These are phyloP conservation scores for Oenanthe oenanthe DNA, from an alignment of 2,113 vertebrate genomes.

Conservation along the genomic window DNA sequence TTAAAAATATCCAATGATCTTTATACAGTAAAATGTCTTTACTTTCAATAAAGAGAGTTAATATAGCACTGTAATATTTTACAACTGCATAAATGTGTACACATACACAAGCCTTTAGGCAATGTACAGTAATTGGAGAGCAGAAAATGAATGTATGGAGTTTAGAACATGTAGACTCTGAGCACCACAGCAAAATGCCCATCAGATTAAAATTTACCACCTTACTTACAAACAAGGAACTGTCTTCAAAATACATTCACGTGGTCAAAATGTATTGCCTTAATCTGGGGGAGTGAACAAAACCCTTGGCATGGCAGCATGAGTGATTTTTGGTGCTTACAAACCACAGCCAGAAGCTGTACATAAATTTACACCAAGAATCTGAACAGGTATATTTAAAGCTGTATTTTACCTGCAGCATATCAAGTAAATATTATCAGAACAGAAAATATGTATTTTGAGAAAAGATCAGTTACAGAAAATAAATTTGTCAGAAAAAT, in stretches of 20 bases:
- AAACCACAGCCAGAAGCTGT: background rate
- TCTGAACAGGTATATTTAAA: background rate
- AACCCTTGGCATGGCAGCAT: background rate
- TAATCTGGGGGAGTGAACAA: background rate
- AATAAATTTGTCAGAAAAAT: background rate
- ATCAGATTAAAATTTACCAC: background rate
- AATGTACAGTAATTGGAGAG: background rate
- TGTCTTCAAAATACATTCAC: background rate
- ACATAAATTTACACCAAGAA: background rate
- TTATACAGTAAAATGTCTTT: background rate
- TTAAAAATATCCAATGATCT: constrained; percentile 10
- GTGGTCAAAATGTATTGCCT: background rate
- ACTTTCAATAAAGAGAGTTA: constrained; percentile 21
- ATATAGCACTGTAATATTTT: background rate
- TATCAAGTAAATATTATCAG: background rate
- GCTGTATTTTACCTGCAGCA: background rate
- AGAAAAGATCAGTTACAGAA: background rate
- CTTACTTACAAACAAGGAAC: background rate
- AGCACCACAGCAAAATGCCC: background rate
- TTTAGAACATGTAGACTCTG: background rate
- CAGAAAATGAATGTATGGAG: background rate
- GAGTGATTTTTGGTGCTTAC: accelerated
- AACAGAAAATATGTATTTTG: accelerated
- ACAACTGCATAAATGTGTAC: background rate
- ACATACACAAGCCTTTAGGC: background rate